Conservation (phyloP, 1,140 invertebrate genomes). For the Cyrtorhinus lividipennis region DNA sequence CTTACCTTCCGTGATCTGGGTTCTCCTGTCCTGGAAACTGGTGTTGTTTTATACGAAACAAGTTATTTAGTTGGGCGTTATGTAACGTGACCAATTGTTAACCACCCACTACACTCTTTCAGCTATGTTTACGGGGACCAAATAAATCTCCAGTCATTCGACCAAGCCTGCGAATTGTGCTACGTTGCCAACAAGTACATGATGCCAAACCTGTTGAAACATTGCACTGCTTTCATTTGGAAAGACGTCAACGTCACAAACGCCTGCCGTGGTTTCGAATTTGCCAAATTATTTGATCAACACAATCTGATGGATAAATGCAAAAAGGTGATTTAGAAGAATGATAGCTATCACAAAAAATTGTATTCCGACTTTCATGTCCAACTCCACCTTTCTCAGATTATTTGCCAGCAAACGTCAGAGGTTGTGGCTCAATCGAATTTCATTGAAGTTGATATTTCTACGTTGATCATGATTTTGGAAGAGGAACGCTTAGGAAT, state of each 20-base stretch:
- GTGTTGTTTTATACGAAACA: too few relatives aligned
- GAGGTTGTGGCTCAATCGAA: constrained; percentile 55
- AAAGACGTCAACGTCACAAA: constrained; percentile 62
- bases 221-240: constrained; percentile 67
- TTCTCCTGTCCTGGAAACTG: too few relatives aligned
- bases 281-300: constrained; percentile 70
- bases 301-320: constrained; percentile 63
- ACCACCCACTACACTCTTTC: constrained; percentile 18
- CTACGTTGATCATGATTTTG: constrained; percentile 55
- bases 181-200: constrained; percentile 81
- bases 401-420: constrained; percentile 38
- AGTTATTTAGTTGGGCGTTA: too few relatives aligned
- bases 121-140: constrained; percentile 71
- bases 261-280: constrained; percentile 68
- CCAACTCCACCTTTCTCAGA: constrained; percentile 9
- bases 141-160: constrained; percentile 60
- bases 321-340: constrained; percentile 39
- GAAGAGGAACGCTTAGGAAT: constrained; percentile 55
- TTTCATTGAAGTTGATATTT: constrained; percentile 58
- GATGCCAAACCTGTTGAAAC: constrained; percentile 61
- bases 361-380: too few relatives aligned
- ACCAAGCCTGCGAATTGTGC: constrained; percentile 68
- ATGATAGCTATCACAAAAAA: background rate
- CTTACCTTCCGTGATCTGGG: background rate
- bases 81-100: too few relatives aligned